Percentiles rank a stretch among this genome's conserved stretches.
Evolutionary conservation across 1,140 invertebrate genomes (phyloP).

Genomic region (Brachionus rotundiformis): DNA sequence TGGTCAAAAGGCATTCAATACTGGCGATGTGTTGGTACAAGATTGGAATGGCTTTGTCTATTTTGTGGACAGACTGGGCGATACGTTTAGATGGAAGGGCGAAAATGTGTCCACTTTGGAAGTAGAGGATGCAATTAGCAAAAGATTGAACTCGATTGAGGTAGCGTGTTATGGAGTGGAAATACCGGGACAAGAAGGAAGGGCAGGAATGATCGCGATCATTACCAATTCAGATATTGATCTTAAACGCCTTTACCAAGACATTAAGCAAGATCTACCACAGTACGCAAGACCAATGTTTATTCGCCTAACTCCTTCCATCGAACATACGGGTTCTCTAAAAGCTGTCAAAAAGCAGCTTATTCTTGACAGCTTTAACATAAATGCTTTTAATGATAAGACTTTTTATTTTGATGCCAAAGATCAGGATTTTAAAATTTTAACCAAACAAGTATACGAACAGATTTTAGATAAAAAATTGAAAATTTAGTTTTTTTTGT

Average conservation of each 20-base stretch:
- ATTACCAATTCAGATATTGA: conserved; percentile 10
- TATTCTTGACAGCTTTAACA: background rate
- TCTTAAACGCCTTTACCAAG: background rate
- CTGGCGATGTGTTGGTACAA: conserved; percentile 87
- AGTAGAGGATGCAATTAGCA: conserved; percentile 86
- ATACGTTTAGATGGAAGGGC: conserved; percentile 92
- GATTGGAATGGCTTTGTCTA: conserved; percentile 90
- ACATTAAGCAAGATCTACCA: conserved; percentile 6
- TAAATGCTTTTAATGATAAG: conserved; percentile 20
- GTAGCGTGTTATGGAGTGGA: conserved; percentile 90
- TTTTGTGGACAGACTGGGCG: conserved; percentile 93
- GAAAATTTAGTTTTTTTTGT: conserved; percentile 16
- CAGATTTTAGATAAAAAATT: background rate
- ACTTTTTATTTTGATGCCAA: conserved; percentile 25
- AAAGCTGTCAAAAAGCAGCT: conserved; percentile 40
- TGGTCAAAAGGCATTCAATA: conserved; percentile 87
- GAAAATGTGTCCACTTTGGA: conserved; percentile 98
- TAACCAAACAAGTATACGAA: conserved; percentile 24
- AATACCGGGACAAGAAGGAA: conserved; percentile 67
- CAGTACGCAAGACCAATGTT: conserved; percentile 33
- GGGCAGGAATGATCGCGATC: conserved; percentile 29
- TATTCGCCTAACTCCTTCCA: conserved; percentile 31
- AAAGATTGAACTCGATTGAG: conserved; percentile 70
- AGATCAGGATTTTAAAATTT: background rate
- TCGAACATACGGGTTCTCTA: conserved; percentile 43